Percentiles rank a stretch among this genome's conserved stretches.
phyloP scores from a whole-genome alignment of 2,888 invertebrate species.

The Trissonchulus latispiculum region DNA sequence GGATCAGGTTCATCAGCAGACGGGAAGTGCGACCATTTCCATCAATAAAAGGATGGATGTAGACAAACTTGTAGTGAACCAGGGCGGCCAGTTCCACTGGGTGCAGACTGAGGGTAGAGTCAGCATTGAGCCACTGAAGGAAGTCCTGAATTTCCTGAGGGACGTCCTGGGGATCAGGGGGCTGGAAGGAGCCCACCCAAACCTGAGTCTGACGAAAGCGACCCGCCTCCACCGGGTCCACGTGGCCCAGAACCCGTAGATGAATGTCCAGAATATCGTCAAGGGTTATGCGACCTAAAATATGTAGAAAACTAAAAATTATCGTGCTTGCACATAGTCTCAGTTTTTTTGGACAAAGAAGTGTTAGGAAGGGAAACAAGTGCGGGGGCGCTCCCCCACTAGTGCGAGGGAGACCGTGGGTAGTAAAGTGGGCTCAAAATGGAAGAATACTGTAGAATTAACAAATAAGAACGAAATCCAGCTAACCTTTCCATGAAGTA shows the following conservation, averaged over 20 bases:
- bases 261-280: constrained; percentile 85
- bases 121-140: constrained; percentile 77
- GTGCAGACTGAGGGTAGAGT: constrained; percentile 70
- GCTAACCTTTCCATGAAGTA: too few species aligned
- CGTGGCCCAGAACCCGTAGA: constrained; percentile 79
- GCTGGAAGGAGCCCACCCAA: background rate
- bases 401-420: too few species aligned
- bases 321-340: background rate
- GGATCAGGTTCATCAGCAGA: constrained; percentile 85
- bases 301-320: background rate
- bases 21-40: constrained; percentile 93
- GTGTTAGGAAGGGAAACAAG: background rate
- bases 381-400: too few species aligned
- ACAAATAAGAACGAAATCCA: too few species aligned
- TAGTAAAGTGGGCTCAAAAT: too few species aligned
- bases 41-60: constrained; percentile 91
- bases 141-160: constrained; percentile 72
- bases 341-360: background rate
- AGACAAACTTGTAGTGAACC: constrained; percentile 90
- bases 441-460: too few species aligned
- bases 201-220: constrained; percentile 68
- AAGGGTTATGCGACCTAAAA: constrained; percentile 55
- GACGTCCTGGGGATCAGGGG: constrained; percentile 51
- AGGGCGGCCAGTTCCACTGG: constrained; percentile 87
- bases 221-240: constrained; percentile 83